Evolutionary conservation across 2,113 vertebrate species (phyloP), one percentile per base, ranked within the genome.

Genomic region (Cariama cristata): DNA sequence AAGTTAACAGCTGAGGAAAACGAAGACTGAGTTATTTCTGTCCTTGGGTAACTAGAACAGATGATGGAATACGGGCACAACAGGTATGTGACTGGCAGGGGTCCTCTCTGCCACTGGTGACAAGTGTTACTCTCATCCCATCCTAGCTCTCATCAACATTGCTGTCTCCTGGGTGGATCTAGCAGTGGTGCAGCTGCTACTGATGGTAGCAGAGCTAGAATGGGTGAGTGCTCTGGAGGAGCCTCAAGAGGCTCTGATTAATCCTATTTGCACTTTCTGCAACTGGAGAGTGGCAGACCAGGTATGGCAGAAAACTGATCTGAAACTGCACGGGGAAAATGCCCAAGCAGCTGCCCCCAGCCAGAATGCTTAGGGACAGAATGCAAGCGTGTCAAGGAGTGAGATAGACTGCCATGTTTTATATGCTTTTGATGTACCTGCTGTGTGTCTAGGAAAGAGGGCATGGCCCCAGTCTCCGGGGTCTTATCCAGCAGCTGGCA

Each of bases 381-480:
- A 35, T 32, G n/a, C 8, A 47, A 20, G 27, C 0, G 0, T 17
- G 27, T 47, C 38, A n/a, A 27, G n/a, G 55, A 72, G 33, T 11
- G 12, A 55, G 42, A 13, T 23, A 33, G 22, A 5, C 21, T 74
- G n/a, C 23, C 0, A 2, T 21, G 30, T 40, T 74, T 74, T 44
- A 0, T 42, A 3, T 32, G 19, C 12, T 79, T 74, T 7, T 42
- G 47, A 24, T 45, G 26, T 56, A 44, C 59, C 32, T 67, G 23
- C 16, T 73, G 35, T n/a, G 14, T 62, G 55, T 14, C 28, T 35
- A 12, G 59, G 45, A 62, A 50, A 35, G 38, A 73, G 30, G 4
- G 6, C 35, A 23, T 16, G 33, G n/a, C 11, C 27, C n/a, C 0
- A 0, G 7, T 45, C 40, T 86, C n/a, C 2, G 3, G 11, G 8